phyloP scores from a whole-genome alignment of 2,888 invertebrate species.

The Sarcophaga caerulescens region DNA sequence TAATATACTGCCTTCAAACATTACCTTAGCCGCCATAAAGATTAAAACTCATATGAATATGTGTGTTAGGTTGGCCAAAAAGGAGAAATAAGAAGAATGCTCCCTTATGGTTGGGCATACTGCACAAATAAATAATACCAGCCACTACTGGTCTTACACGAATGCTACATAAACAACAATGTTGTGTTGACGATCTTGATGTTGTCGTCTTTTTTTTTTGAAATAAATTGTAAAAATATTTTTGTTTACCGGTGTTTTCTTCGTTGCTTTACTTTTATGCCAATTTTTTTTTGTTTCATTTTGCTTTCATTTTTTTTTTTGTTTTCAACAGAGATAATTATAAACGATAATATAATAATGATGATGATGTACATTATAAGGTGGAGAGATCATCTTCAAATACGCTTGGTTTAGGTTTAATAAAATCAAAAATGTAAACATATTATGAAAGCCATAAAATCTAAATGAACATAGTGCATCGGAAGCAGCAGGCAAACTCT shows the following conservation, averaged over 20 bases:
- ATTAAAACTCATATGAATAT: slow-evolving; percentile 48
- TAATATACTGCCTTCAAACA: slow-evolving; percentile 25
- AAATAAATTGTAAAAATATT: slow-evolving; percentile 49
- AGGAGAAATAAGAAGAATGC: neutral
- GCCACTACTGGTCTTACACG: slow-evolving; percentile 70
- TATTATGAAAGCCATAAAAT: slow-evolving; percentile 38
- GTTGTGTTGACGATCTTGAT: slow-evolving; percentile 64
- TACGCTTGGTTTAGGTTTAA: slow-evolving; percentile 54
- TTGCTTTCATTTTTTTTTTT: slow-evolving; percentile 13
- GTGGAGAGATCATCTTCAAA: slow-evolving; percentile 42
- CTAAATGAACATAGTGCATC: neutral
- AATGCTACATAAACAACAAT: slow-evolving; percentile 53
- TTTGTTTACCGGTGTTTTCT: slow-evolving; percentile 35
- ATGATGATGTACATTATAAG: slow-evolving; percentile 49
- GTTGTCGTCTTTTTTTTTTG: slow-evolving; percentile 52
- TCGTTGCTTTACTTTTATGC: neutral
- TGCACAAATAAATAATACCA: slow-evolving; percentile 63
- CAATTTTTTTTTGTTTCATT: slow-evolving; percentile 5
- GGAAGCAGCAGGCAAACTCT: slow-evolving; percentile 1
- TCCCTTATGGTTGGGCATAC: neutral
- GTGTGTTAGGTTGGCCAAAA: slow-evolving; percentile 18
- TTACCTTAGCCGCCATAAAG: slow-evolving; percentile 47
- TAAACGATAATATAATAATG: slow-evolving; percentile 67
- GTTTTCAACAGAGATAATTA: slow-evolving; percentile 60
- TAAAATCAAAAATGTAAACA: slow-evolving; percentile 62